A percentile compares a stretch with the other conserved stretches of the same genome.
Conservation (phyloP, 1,140 invertebrate genomes). For the Schlechtendalia chinensis region DNA sequence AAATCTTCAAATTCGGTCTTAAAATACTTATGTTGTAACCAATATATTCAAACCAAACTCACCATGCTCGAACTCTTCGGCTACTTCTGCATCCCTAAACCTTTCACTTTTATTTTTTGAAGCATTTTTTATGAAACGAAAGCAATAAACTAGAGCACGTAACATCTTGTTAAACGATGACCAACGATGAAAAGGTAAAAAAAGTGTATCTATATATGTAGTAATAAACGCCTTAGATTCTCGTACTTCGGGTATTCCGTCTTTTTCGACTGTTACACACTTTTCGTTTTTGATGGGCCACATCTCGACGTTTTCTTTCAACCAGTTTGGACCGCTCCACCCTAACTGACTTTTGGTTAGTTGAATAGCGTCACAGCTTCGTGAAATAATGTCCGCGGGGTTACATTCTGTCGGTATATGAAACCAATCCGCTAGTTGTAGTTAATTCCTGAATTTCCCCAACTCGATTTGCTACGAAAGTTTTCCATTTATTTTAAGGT, state of each 20-base stretch:
- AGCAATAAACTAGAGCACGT: not conserved
- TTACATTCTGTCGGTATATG: conserved; percentile 57
- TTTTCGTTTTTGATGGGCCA: not conserved
- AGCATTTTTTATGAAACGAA: not conserved
- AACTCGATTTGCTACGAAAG: conserved; percentile 57
- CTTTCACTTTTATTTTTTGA: too few relatives aligned
- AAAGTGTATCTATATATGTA: too few relatives aligned
- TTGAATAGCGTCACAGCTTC: conserved; percentile 53
- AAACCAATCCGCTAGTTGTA: conserved; percentile 54
- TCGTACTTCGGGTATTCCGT: not conserved
- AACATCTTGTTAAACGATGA: not conserved
- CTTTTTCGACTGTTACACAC: not conserved
- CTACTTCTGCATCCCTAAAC: too few relatives aligned
- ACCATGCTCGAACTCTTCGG: too few relatives aligned
- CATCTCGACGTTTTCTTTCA: not conserved
- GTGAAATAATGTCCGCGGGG: conserved; percentile 57
- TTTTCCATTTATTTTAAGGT: too few relatives aligned
- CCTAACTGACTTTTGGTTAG: conserved; percentile 32
- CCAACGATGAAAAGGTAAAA: not conserved
- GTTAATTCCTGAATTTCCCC: conserved; percentile 55
- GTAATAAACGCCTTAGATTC: too few relatives aligned
- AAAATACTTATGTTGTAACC: too few relatives aligned
- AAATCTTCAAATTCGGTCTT: too few relatives aligned
- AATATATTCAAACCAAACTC: too few relatives aligned
- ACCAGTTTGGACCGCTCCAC: conserved; percentile 38